Base-by-base conservation (phyloP, 2,113 vertebrate species). In the Mesocricetus auratus region DNA sequence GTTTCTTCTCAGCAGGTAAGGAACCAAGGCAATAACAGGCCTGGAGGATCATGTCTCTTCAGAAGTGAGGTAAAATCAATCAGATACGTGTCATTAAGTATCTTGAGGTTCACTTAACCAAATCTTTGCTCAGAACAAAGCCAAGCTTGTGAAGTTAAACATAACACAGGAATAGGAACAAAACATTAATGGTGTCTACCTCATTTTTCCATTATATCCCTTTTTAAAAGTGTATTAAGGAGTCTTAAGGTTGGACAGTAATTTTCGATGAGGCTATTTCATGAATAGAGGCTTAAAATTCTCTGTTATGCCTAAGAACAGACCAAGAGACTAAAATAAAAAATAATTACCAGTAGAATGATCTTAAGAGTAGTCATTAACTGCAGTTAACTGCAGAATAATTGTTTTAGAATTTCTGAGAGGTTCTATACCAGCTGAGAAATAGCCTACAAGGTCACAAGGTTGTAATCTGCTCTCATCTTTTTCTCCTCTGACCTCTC, bases 281-380 rank as follows among this genome's bases (percentile, higher is more conserved):
- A 45, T 62, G 60, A 86, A 53, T 22, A 78, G 39, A n/a, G 87
- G 73, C 64, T 90, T 78, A 39, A 94, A 90, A 24, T 89, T 36
- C 36, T 62, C 26, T 13, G 17, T 50, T 86, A 93, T 78, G 11
- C 16, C 92, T 92, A 92, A 90, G 53, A 74, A 94, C 83, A 19
- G 12, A 90, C 81, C 71, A 77, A 95, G 93, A 96, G 83, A 96
- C 82, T 89, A 85, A 93, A 96, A 90, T 96, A 90, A 96, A 97
- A 94, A 96, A 92, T 92, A 96, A 97, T 95, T 97, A 53, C 60
- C 85, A 82, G 21, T n/a, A 92, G 36, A 90, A 92, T 83, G 33
- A 26, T 82, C 91, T 95, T 96, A 68, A 68, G 21, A 3, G 90
- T 95, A 94, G 45, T 77, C 79, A 96, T 93, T 95, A 87, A 64